Percentiles rank a stretch among this genome's conserved stretches.
Conservation (phyloP, 1,140 invertebrate species). For the Episyrphus balteatus region DNA sequence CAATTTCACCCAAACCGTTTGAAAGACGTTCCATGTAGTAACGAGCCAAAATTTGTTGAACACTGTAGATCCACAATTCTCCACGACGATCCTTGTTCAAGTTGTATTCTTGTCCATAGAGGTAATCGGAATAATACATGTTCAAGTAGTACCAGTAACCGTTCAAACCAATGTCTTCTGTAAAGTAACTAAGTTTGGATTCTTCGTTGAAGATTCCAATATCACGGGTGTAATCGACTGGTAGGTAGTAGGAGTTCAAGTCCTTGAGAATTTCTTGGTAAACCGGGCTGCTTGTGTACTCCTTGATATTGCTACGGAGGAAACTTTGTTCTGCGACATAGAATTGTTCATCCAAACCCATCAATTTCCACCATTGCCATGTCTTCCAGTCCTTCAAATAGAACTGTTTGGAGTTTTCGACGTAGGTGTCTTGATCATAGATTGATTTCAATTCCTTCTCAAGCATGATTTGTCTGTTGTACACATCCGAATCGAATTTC, state of each 20-base stretch:
- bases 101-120: conserved; percentile 40
- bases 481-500: conserved; percentile 38
- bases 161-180: conserved; percentile 61
- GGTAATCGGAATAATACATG: conserved; percentile 50
- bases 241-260: conserved; percentile 22
- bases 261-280: conserved; percentile 17
- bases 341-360: conserved; percentile 27
- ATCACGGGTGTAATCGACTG: conserved; percentile 45
- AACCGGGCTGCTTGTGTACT: conserved; percentile 14
- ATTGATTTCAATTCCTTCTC: conserved; percentile 27
- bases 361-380: conserved; percentile 34
- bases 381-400: conserved; percentile 38
- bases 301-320: conserved; percentile 17
- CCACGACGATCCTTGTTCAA: conserved; percentile 45
- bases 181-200: conserved; percentile 55
- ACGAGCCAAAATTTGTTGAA: conserved; percentile 50
- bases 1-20: conserved; percentile 48
- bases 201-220: conserved; percentile 47
- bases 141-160: conserved; percentile 54
- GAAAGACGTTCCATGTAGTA: conserved; percentile 59
- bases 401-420: conserved; percentile 17
- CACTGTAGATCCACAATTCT: conserved; percentile 48
- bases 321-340: conserved; percentile 22
- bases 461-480: conserved; percentile 23
- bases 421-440: conserved; percentile 15